Conservation (phyloP, 2,113 vertebrate species). For the Synodontis membranacea region DNA sequence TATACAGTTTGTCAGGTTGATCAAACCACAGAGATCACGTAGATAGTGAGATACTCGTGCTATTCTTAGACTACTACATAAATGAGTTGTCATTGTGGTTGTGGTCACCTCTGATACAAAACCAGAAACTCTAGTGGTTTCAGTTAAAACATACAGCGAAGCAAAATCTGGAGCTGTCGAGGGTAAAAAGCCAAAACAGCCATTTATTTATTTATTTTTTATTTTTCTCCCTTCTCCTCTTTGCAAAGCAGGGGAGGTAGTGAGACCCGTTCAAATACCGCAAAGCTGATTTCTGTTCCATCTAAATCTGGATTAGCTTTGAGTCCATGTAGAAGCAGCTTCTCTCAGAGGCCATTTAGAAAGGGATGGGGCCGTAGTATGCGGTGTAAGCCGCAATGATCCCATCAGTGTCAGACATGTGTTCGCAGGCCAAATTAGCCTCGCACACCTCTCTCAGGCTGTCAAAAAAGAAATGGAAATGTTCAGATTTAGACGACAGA, state of each 20-base stretch:
- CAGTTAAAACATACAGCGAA: conserved; percentile 21
- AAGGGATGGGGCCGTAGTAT: conserved; percentile 77
- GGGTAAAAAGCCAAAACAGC: conserved; percentile 6
- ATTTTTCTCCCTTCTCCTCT: conserved; percentile 21
- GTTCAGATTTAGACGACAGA: neutral
- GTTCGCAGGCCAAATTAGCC: conserved; percentile 74
- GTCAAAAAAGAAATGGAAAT: conserved; percentile 22
- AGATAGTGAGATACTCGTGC: conserved; percentile 44
- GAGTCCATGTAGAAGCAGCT: conserved; percentile 27
- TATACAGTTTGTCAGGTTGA: conserved; percentile 3
- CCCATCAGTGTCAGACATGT: conserved; percentile 77
- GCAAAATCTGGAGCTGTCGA: conserved; percentile 19
- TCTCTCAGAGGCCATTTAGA: conserved; percentile 57
- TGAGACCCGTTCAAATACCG: conserved; percentile 24
- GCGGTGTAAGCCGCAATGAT: conserved; percentile 76
- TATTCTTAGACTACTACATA: conserved; percentile 50
- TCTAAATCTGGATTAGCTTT: conserved; percentile 32
- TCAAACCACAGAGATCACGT: conserved; percentile 2
- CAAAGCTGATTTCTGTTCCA: conserved; percentile 25
- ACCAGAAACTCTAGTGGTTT: conserved; percentile 42
- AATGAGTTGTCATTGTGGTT: conserved; percentile 39
- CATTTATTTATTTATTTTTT: no score
- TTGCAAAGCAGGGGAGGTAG: conserved; percentile 15
- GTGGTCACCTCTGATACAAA: conserved; percentile 47
- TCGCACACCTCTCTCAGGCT: conserved; percentile 82